Evolutionary conservation across 2,113 vertebrate genomes (phyloP).

Genomic region (Saiga tatarica): DNA sequence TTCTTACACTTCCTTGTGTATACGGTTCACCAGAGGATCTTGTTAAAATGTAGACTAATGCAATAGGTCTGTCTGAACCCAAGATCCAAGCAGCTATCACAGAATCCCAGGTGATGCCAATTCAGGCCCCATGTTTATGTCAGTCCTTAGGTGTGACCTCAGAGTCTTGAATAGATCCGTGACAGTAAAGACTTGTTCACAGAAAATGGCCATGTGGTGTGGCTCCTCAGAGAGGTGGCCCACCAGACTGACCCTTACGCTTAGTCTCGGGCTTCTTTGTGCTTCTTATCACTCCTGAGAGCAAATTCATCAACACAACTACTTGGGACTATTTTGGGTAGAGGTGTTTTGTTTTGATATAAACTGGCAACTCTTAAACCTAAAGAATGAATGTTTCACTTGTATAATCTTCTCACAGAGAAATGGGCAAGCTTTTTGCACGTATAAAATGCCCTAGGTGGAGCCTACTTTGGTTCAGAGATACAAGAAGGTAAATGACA

Average conservation of each 20-base stretch:
- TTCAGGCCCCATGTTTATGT: neutral
- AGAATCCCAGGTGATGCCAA: neutral
- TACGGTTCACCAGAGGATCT: neutral
- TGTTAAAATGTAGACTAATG: neutral
- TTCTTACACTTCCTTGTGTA: neutral
- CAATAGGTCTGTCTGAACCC: neutral
- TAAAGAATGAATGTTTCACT: slow-evolving; percentile 14
- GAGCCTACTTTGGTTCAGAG: slow-evolving; percentile 1
- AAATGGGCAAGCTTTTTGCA: slow-evolving; percentile 42
- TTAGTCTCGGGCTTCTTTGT: neutral
- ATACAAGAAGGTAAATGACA: slow-evolving; percentile 7
- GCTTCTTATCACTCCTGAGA: neutral
- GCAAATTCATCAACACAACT: neutral
- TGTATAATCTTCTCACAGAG: neutral
- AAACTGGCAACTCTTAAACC: neutral
- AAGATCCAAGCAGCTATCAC: neutral
- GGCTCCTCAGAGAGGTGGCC: neutral
- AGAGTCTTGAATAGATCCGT: neutral
- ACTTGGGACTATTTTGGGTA: neutral
- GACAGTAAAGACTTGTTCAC: neutral
- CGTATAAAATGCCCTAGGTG: neutral
- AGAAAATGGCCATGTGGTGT: neutral
- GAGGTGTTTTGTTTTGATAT: neutral
- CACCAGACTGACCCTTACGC: neutral
- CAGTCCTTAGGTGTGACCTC: neutral